phyloP scores from a whole-genome alignment of 2,113 vertebrate species.

The Grammomys surdaster region DNA sequence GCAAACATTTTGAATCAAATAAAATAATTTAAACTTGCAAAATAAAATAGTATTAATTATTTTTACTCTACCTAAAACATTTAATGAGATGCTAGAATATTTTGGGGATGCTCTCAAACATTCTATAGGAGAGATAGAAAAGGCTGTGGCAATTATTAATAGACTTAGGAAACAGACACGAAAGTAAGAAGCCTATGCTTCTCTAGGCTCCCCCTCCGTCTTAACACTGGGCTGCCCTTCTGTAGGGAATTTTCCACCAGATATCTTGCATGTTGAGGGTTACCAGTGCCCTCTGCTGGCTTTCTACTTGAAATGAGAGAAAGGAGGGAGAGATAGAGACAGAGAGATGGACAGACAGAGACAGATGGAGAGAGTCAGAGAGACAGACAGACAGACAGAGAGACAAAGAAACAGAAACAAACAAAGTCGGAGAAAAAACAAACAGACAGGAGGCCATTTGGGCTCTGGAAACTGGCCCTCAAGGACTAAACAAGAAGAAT shows the following conservation, averaged over 20 bases:
- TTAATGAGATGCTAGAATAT: background rate
- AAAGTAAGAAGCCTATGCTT: background rate
- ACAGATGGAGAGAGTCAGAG: background rate
- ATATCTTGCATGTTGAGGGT: constrained; percentile 52
- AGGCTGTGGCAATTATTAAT: too few species aligned
- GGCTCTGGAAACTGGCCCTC: background rate
- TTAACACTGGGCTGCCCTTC: background rate
- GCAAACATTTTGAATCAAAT: background rate
- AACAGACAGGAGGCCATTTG: background rate
- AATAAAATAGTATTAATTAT: background rate
- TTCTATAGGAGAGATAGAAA: background rate
- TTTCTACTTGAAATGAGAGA: background rate
- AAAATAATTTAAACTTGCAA: background rate
- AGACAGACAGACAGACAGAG: background rate
- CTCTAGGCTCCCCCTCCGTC: background rate
- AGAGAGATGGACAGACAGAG: background rate
- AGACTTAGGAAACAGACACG: background rate
- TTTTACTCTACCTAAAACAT: background rate
- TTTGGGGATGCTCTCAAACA: background rate
- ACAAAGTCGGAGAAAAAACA: background rate
- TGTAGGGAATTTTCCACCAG: background rate
- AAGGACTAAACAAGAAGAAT: background rate
- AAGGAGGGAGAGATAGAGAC: too few species aligned
- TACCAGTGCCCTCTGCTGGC: constrained; percentile 83
- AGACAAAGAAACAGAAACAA: background rate